These are phyloP conservation scores for Euthynnus affinis DNA, from an alignment of 2,797 vertebrate genomes.

Conservation along the genomic window DNA sequence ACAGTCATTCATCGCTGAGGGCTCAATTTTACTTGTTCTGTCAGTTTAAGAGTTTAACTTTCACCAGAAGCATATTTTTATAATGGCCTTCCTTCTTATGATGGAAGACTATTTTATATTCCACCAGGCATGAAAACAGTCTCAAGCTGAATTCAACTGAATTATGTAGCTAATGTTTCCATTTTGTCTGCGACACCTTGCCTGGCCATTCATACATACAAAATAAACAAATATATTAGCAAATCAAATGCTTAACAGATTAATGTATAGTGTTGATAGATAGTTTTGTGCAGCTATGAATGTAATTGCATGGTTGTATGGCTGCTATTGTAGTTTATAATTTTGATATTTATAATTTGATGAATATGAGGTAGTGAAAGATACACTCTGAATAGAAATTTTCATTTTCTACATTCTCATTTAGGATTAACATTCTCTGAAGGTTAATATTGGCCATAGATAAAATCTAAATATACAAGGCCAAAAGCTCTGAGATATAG, in stretches of 20 bases:
- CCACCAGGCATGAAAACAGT: conserved; percentile 18
- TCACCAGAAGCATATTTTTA: conserved; percentile 31
- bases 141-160: conserved; percentile 6
- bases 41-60: conserved; percentile 33
- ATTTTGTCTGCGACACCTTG: background rate
- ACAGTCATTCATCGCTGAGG: conserved; percentile 35
- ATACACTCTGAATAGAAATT: conserved; percentile 9
- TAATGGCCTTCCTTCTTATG: conserved; percentile 5
- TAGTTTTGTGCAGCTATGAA: background rate
- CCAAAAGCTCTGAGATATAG: background rate
- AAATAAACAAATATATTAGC: conserved; percentile 12
- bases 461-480: conserved; percentile 6
- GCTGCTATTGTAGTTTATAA: conserved; percentile 7
- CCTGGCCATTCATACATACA: background rate
- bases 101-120: conserved; percentile 39
- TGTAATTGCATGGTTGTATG: background rate
- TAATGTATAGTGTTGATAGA: background rate
- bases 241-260: conserved; percentile 10
- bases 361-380: conserved; percentile 13
- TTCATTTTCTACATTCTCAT: conserved; percentile 13
- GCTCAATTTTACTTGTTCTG: conserved; percentile 23
- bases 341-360: background rate
- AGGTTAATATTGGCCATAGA: background rate
- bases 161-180: conserved; percentile 12
- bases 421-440: conserved; percentile 24